Base-by-base conservation (phyloP, 2,113 vertebrate species). In the Lamprologus speciosus region DNA sequence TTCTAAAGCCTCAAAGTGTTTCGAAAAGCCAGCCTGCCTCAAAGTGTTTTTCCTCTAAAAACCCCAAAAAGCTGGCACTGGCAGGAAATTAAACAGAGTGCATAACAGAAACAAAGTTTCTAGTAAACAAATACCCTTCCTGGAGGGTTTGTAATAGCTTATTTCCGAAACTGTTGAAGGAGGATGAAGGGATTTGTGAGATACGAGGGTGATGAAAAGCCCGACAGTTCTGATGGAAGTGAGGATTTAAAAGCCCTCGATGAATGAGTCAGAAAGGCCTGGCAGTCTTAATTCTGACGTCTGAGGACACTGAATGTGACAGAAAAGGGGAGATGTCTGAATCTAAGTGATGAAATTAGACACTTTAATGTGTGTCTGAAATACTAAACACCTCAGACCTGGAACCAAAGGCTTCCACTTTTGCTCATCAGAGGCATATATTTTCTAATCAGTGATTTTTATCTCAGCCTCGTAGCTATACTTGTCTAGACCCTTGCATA, bases 151-250 rank as follows among this genome's bases (percentile, higher is more conserved):
- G 51, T 85, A 92, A 93, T 88, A 82, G 57, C 88, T 93, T 79
- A 28, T 90, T 90, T 93, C 91, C 85, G 80, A 93, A 80, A 57
- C 53, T 6, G 55, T 60, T 81, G 50, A 80, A 92, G 90, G 88
- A 85, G 87, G 83, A 91, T 90, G 91, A 92, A 93, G 85, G 68
- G 87, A 87, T 90, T 81, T 87, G 88, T 79, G 83, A 13, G 82
- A 92, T 89, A 89, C 2, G 31, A 79, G 31, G 51, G 37, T 83
- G 94, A 95, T 92, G 91, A 90, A 88, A 89, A 42, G 86, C 50
- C 47, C 14, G 83, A 93, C 89, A 91, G 90, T 81, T 83, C 51
- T 45, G 81, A 58, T 65, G 78, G 86, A 65, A 79, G 70, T 19
- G n/a, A 84, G 79, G 35, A 31, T 40, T 57, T 45, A 50, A 70